These are phyloP conservation scores for Centropus unirufus DNA, from an alignment of 2,113 vertebrate species.

Conservation along the genomic window DNA sequence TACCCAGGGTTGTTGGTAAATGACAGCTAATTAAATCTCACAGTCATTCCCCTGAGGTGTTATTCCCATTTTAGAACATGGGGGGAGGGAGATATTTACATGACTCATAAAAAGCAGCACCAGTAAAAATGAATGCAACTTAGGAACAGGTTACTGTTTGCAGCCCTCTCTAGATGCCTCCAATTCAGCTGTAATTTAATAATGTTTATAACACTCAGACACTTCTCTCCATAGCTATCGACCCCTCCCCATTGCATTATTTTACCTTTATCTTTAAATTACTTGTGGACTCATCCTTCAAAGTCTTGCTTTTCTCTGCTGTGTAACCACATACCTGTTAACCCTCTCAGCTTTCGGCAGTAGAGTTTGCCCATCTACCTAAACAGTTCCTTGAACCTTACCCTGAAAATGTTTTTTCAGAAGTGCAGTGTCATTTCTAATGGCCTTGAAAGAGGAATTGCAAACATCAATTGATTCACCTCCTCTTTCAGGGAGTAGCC, in stretches of 20 bases:
- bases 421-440: not conserved
- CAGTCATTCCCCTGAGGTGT: not conserved
- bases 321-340: not conserved
- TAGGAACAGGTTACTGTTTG: not conserved
- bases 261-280: not conserved
- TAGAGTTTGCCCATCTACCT: not conserved
- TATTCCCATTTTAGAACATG: not conserved
- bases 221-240: not conserved
- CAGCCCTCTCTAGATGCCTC: not conserved
- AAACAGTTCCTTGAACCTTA: not conserved
- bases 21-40: slow-evolving; percentile 14
- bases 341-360: not conserved
- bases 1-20: not conserved
- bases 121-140: not conserved
- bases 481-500: not conserved
- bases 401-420: not conserved
- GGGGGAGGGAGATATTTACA: not conserved
- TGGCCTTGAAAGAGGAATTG: not conserved
- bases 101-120: not conserved
- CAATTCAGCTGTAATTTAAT: not conserved
- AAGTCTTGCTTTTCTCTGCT: not conserved
- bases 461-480: rapidly evolving
- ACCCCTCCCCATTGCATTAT: not conserved
- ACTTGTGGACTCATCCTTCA: not conserved
- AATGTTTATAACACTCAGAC: not conserved